Evolutionary conservation across 2,113 vertebrate genomes (phyloP).

Genomic region (Micronycteris hirsuta): DNA sequence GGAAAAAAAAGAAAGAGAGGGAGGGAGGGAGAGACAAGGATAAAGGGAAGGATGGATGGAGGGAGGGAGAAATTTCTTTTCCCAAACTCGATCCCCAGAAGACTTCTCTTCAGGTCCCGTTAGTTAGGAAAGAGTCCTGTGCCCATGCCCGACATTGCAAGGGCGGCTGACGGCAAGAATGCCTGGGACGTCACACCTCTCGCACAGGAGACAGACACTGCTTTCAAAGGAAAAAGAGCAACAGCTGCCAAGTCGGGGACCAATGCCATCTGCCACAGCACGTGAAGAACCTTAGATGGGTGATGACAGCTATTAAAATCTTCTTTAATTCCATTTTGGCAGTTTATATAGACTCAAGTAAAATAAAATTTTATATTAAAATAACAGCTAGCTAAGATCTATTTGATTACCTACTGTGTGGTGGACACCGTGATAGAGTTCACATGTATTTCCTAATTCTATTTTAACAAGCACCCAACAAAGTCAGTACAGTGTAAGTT

Average conservation of each 20-base stretch:
- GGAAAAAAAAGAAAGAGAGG: too few relatives aligned
- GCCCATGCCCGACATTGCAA: neutral
- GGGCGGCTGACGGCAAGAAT: neutral
- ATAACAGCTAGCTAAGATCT: neutral
- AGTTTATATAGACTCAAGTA: neutral
- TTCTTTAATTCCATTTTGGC: neutral
- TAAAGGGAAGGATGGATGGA: neutral
- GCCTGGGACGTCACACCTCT: neutral
- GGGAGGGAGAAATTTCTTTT: neutral
- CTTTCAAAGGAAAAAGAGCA: neutral
- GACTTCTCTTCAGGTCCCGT: neutral
- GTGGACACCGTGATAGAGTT: neutral
- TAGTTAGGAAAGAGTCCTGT: neutral
- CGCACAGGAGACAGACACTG: neutral
- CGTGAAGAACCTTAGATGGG: neutral
- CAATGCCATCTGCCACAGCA: neutral
- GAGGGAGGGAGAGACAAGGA: too few relatives aligned
- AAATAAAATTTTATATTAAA: neutral
- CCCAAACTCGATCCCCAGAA: neutral
- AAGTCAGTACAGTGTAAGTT: neutral
- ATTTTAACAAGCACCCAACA: neutral
- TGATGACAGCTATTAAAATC: neutral
- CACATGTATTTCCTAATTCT: neutral
- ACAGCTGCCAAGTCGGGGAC: neutral
- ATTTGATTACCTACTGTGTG: neutral